Evolutionary conservation across 2,888 invertebrate species (phyloP).

Genomic region (Dugesia japonica): DNA sequence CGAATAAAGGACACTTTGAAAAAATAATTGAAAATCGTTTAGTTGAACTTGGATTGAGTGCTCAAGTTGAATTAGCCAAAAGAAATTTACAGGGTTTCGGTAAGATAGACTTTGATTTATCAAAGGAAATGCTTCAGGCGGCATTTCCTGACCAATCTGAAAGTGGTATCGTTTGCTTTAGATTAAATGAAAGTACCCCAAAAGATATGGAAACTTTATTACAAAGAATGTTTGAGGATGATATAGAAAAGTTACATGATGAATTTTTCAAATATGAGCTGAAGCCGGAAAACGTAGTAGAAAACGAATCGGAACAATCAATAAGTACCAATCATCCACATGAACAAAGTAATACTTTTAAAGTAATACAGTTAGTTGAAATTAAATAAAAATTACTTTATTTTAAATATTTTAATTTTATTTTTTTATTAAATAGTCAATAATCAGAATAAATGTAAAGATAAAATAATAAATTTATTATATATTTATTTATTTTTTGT

Average conservation of each 20-base stretch:
- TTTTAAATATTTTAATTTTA: too few relatives aligned
- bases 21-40: neutral
- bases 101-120: neutral
- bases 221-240: slow-evolving; percentile 20
- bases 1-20: slow-evolving; percentile 2
- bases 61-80: neutral
- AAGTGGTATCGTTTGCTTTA: neutral
- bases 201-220: slow-evolving; percentile 3
- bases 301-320: too few relatives aligned
- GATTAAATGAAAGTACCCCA: neutral
- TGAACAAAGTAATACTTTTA: too few relatives aligned
- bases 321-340: too few relatives aligned
- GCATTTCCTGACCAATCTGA: neutral
- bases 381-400: too few relatives aligned
- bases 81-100: neutral
- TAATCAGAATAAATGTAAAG: too few relatives aligned
- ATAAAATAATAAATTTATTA: too few relatives aligned
- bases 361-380: too few relatives aligned
- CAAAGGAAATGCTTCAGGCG: neutral
- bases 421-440: too few relatives aligned
- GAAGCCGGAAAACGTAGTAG: neutral
- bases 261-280: neutral
- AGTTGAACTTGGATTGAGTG: slow-evolving; percentile 5
- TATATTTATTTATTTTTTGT: too few relatives aligned
- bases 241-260: neutral